Evolutionary conservation across 2,888 invertebrate genomes (phyloP), one percentile per base, ranked within the genome.

Genomic region (Brachynemurus nebulosus): DNA sequence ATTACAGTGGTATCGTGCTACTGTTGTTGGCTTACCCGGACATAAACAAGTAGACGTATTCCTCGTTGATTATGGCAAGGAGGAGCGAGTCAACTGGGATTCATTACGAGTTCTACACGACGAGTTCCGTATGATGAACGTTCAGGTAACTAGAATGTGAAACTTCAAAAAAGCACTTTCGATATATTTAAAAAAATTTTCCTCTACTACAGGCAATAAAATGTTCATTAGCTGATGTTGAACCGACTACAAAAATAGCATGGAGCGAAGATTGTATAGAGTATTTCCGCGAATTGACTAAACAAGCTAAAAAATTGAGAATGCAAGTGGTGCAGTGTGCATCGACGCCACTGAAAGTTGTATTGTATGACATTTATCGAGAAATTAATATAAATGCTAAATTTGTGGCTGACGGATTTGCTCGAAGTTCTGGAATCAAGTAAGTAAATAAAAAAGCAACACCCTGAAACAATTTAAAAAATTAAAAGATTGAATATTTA

Each of bases 61-160:
- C 50, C 70, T 76, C 48, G 73, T 81, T 1, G 86, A 86, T 65
- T 65, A 62, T 54, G 86, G 86, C 27, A 63, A 62, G 42, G 56
- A 52, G 9, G 63, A 69, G 44, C 59, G 60, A 1, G 62, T 76
- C 40, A 61, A 67, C 37, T 74, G 72, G 65, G 57, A 62, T 16
- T 57, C 62, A 33, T 60, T 81, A 36, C 65, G 72, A 35, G 64
- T 65, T 45, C 59, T 80, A 12, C 63, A 62, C 8, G 59, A 58
- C 5, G 61, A 62, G 45, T 74, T 69, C 58, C 62, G 69, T 51
- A 61, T 57, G 38, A 57, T 64, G 35, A 65, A 68, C n/a, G 63
- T 69, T 7, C 68, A 76, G 60, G 77, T 75, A 54, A n/a, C n/a
- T n/a, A n/a, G n/a, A n/a, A n/a, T n/a, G n/a, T n/a, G n/a, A n/a